Evolutionary conservation across 2,113 vertebrate genomes (phyloP).

Genomic region (Halichoerus grypus): DNA sequence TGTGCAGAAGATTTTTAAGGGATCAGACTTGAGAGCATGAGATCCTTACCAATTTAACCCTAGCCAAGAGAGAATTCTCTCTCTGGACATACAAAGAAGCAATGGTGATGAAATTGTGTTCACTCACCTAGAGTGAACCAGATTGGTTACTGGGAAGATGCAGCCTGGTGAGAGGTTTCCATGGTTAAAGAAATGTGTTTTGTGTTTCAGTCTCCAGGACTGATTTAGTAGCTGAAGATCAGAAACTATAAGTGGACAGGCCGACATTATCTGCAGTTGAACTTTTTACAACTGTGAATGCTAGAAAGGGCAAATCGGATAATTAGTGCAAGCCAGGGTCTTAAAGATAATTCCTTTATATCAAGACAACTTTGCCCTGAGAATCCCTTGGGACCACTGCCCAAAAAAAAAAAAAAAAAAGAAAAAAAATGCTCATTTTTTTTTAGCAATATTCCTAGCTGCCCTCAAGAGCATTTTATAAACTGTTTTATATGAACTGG

Average conservation of each 20-base stretch:
- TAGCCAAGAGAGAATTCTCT: neutral
- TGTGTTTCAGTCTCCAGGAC: neutral
- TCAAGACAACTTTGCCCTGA: neutral
- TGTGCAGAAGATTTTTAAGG: neutral
- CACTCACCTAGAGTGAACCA: neutral
- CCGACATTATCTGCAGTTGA: neutral
- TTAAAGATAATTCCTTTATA: conserved; percentile 39
- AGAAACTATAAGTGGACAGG: conserved; percentile 4
- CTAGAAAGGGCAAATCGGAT: conserved; percentile 23
- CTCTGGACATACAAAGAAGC: neutral
- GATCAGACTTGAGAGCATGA: neutral
- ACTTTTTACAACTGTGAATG: conserved; percentile 20
- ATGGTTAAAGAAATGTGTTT: neutral
- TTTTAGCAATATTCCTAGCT: neutral
- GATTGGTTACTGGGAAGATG: neutral
- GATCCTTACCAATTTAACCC: conserved; percentile 1
- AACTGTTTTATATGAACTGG: conserved; percentile 47
- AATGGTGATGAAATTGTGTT: neutral
- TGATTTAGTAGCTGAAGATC: conserved; percentile 20
- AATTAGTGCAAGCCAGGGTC: neutral
- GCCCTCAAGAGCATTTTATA: conserved; percentile 47
- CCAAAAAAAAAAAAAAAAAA: conserved; percentile 30
- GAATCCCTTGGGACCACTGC: neutral
- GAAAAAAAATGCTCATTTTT: conserved; percentile 13
- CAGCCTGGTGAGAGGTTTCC: neutral